Evolutionary conservation across 23 tunicate genomes (phyloP), one percentile per base, ranked within the genome.

Genomic region (Botrylloides violaceus): DNA sequence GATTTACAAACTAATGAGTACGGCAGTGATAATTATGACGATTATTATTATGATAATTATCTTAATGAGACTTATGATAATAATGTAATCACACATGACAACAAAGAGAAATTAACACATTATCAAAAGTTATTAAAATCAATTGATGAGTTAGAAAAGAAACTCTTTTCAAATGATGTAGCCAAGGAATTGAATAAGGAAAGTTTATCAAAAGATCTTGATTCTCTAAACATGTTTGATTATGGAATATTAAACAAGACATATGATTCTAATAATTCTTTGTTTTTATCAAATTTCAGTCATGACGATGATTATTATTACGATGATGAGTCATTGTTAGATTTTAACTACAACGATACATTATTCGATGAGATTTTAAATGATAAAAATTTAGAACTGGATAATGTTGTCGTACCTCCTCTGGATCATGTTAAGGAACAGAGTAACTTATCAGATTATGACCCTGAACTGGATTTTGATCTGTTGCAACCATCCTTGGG

Each of bases 291-390:
- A n/a, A n/a, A n/a, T n/a, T n/a, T n/a, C n/a, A n/a, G n/a, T 43
- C 12, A 43, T 43, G 53, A 43, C 15, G 15, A 15, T 59, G 9
- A 59, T 21, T 9, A 59, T 6, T 59, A 59, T 21, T 22, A 59
- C 28, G 6, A 6, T 21, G 64, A 59, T 59, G 64, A 59, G 20
- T 59, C 64, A 21, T 24, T 59, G 26, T 59, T 59, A 59, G 64
- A 59, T 21, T 21, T 24, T 20, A 20, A 59, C 19, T 22, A 59
- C 28, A 21, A 21, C 19, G 64, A 59, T 59, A 24, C 9, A 20
- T 59, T 59, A 21, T 22, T 21, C 6, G 28, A 22, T 6, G 64
- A 59, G 9, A 59, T 59, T 59, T 59, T 59, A 7, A 59, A 20
- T 59, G 28, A 59, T 22, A 59, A 21, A 6, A 24, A 59, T 47